Conservation (phyloP, 2,113 vertebrate species). For the Gobiocypris rarus region DNA sequence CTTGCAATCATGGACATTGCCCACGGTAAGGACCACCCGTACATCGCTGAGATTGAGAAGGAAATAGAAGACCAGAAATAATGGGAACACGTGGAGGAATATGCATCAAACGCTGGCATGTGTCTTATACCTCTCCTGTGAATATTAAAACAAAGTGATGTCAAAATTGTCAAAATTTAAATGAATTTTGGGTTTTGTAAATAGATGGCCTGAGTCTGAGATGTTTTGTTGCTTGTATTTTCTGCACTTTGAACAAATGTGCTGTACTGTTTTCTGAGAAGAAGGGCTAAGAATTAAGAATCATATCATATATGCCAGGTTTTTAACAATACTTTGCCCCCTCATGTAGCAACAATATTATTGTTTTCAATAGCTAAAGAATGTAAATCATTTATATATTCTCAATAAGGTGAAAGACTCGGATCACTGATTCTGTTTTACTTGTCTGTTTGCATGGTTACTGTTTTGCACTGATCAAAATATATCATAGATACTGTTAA, state of each 20-base stretch:
- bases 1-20: conserved; percentile 95
- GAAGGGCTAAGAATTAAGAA: conserved; percentile 49
- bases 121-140: conserved; percentile 58
- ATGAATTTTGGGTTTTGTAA: conserved; percentile 33
- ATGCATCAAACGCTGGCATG: conserved; percentile 60
- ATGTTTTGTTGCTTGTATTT: conserved; percentile 31
- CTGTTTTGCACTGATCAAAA: conserved; percentile 23
- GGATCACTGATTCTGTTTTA: background rate
- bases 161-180: conserved; percentile 43
- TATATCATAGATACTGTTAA: conserved; percentile 11
- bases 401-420: conserved; percentile 43
- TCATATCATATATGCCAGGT: conserved; percentile 12
- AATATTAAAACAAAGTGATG: conserved; percentile 35
- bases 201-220: conserved; percentile 26
- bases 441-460: conserved; percentile 33
- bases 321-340: conserved; percentile 34
- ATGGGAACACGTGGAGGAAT: conserved; percentile 36
- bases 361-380: conserved; percentile 33
- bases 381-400: conserved; percentile 50
- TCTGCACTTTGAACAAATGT: conserved; percentile 21
- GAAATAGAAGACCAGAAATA: conserved; percentile 86
- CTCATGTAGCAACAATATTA: conserved; percentile 65
- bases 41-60: conserved; percentile 91
- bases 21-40: conserved; percentile 94
- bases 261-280: conserved; percentile 42